Conservation (phyloP, 35 echinoderm and acorn worm genomes). For the Strongylocentrotus purpuratus region DNA sequence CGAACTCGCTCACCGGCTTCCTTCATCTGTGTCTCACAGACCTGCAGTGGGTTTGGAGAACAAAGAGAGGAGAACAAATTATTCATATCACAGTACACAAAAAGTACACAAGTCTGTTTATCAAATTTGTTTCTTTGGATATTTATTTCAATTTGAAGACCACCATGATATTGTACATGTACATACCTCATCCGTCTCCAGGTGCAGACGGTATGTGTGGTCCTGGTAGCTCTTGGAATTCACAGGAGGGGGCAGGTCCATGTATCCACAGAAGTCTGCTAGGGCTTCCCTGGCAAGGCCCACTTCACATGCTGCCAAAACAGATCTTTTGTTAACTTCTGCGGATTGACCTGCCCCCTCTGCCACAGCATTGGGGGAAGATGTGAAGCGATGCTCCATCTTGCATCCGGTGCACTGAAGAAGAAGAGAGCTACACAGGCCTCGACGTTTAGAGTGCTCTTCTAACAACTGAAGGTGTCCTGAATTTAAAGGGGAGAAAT, state of each 20-base stretch:
- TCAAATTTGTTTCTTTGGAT: neutral
- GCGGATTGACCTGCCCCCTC: neutral
- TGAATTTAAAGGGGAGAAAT: neutral
- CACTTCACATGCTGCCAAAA: neutral
- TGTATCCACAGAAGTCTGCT: neutral
- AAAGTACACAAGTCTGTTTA: neutral
- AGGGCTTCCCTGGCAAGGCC: neutral
- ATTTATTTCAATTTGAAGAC: neutral
- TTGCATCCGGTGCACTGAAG: neutral
- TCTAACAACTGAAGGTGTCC: neutral
- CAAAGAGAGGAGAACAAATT: neutral
- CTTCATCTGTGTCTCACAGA: neutral
- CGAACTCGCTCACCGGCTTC: neutral
- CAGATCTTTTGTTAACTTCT: neutral
- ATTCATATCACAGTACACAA: neutral
- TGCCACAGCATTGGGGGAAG: neutral
- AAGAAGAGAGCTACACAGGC: neutral
- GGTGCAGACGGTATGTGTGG: neutral
- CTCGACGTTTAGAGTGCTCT: neutral
- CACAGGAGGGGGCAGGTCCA: constrained; percentile 16
- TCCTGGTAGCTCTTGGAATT: neutral
- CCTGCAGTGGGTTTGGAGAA: neutral
- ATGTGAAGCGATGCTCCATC: neutral
- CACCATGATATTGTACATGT: neutral
- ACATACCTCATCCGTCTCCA: neutral